Conservation (phyloP, 2,797 vertebrate species). For the Cephalopachus bancanus region DNA sequence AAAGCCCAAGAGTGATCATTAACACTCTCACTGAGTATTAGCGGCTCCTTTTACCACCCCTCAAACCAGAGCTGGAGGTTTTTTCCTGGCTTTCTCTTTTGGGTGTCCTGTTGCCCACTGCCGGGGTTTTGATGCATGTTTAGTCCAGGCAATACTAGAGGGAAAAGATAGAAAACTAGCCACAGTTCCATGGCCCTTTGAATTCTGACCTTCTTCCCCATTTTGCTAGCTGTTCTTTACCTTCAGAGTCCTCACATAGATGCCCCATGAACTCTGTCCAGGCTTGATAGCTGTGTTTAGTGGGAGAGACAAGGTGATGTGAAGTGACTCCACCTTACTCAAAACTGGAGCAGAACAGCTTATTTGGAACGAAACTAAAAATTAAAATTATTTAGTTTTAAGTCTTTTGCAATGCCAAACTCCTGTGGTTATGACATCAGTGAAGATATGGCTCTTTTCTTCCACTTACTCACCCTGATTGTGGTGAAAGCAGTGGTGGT, state of each 20-base stretch:
- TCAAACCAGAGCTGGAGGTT: background rate
- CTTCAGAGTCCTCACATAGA: no score
- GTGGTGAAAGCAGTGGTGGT: background rate
- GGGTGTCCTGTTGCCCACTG: background rate
- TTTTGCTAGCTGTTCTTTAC: background rate
- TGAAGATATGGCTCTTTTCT: background rate
- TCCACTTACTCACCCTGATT: background rate
- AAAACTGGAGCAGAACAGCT: background rate
- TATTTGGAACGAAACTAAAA: background rate
- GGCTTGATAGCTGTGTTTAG: background rate
- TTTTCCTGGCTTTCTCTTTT: background rate
- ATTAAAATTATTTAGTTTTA: background rate
- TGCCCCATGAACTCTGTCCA: background rate
- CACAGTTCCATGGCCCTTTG: background rate
- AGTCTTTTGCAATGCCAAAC: background rate
- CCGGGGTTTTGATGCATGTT: background rate
- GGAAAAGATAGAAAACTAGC: background rate
- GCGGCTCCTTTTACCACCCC: no score
- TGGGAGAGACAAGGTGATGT: background rate
- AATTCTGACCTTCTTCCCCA: background rate
- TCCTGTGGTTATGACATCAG: background rate
- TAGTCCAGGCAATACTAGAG: background rate
- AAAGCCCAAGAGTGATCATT: background rate
- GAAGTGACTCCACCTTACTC: background rate
- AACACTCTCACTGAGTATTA: background rate